These are phyloP conservation scores for Phataginus tricuspis DNA, from an alignment of 2,797 vertebrate species.

Conservation along the genomic window DNA sequence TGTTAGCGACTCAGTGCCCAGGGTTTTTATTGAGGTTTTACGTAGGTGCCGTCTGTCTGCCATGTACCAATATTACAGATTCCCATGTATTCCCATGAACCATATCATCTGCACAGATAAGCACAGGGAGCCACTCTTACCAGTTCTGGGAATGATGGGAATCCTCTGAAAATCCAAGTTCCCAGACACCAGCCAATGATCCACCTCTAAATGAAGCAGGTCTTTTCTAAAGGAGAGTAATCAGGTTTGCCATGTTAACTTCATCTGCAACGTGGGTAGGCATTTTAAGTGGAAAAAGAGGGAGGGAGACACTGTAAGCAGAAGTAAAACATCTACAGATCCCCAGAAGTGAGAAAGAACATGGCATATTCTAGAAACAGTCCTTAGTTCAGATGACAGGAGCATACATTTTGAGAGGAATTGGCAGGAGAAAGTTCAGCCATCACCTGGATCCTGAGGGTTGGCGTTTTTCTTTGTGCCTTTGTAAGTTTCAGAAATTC, in stretches of 20 bases:
- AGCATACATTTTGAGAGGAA: not conserved
- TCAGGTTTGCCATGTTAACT: not conserved
- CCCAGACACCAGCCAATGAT: not conserved
- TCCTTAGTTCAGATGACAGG: not conserved
- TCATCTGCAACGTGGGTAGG: not conserved
- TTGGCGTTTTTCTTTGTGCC: not conserved
- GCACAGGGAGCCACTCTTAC: not conserved
- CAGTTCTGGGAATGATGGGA: not conserved
- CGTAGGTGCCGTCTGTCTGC: not conserved
- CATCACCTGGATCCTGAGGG: too few relatives aligned
- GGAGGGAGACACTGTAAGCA: not conserved
- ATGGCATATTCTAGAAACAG: not conserved
- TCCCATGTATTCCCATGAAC: not conserved
- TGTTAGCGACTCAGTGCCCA: not conserved
- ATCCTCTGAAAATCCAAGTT: not conserved
- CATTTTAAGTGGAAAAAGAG: not conserved
- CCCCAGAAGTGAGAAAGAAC: not conserved
- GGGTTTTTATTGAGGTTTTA: not conserved
- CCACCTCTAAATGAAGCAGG: not conserved
- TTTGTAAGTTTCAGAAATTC: slow-evolving; percentile 7
- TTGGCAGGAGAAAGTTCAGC: not conserved
- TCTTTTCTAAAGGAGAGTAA: not conserved
- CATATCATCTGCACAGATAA: too few relatives aligned
- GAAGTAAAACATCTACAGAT: not conserved
- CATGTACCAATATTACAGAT: not conserved